phyloP scores from a whole-genome alignment of 2,113 vertebrate species.

The Scophthalmus maximus region DNA sequence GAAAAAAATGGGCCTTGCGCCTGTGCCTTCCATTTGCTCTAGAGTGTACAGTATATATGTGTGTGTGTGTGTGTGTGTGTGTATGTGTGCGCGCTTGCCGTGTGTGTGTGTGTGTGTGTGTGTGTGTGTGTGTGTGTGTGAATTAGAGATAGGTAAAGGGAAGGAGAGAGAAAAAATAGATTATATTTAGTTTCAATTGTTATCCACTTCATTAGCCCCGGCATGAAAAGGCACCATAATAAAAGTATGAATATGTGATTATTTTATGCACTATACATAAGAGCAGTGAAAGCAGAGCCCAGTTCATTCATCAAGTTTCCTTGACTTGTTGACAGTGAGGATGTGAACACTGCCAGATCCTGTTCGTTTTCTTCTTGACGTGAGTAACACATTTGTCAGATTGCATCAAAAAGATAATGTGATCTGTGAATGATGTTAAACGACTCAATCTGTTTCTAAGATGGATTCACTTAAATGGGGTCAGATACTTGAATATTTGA shows the following conservation, averaged over 20 bases:
- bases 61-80: slow-evolving; percentile 7
- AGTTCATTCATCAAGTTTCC: background rate
- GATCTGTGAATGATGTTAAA: background rate
- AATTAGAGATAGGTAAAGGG: too few species aligned
- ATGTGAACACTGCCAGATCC: background rate
- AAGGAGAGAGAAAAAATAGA: too few species aligned
- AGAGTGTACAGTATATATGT: background rate
- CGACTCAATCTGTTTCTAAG: slow-evolving; percentile 5
- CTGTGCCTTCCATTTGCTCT: slow-evolving; percentile 31
- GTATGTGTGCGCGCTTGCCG: background rate
- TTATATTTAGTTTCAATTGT: background rate
- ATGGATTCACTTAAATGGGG: background rate
- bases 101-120: slow-evolving; percentile 1
- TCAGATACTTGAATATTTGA: background rate
- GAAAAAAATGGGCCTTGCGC: slow-evolving; percentile 36
- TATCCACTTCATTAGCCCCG: slow-evolving; percentile 24
- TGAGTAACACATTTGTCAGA: background rate
- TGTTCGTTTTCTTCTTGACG: background rate
- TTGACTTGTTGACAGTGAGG: slow-evolving; percentile 10
- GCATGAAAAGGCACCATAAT: slow-evolving; percentile 3
- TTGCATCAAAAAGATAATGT: background rate
- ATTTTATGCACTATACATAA: background rate
- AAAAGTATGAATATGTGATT: slow-evolving; percentile 1
- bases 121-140: slow-evolving; percentile 5
- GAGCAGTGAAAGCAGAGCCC: slow-evolving; percentile 6